Base-by-base conservation (phyloP, 2,888 invertebrate species). In the Microctonus brassicae region DNA sequence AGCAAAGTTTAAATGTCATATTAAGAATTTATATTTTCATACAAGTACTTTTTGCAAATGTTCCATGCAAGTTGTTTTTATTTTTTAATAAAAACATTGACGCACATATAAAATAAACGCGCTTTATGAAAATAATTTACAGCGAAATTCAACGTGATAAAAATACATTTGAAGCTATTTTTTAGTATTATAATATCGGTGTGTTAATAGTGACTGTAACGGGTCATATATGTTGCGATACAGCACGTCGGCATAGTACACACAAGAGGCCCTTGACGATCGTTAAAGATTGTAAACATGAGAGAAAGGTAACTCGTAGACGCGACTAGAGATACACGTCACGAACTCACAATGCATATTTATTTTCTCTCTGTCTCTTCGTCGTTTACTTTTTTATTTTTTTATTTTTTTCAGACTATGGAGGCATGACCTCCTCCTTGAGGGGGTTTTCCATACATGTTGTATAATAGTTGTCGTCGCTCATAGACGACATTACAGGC, bases 251-350 rank as follows among this genome's bases (percentile, higher is more conserved):
- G 17, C 7, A 22, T 33, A 11, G 17, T 52, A 26, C 33, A 22
- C 55, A 53, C 22, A 58, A 58, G 52, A 47, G 60, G 58, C 34
- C 65, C 60, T 34, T 29, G 60, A 65, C 57, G 70, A 70, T 66
- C 62, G 69, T 73, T 72, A 24, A 62, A 76, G 73, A 75, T 75
- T 76, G 68, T 34, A 34, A 70, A 69, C 73, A 73, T 66, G 70
- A 67, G 63, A 66, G 52, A 34, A 24, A 33, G 17, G 39, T 53
- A 65, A 65, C 36, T 69, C 69, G 53, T 69, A 57, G 39, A 26
- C 72, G 65, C 42, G 69, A 68, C 29, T n/a, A n/a, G 57, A 57
- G 47, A 47, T 47, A 57, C 52, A 53, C 52, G 62, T 66, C 34
- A 70, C 11, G 33, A 34, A 60, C 64, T 69, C 42, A 57, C 20